phyloP scores from a whole-genome alignment of 1,140 invertebrate species.

The Delia radicum region DNA sequence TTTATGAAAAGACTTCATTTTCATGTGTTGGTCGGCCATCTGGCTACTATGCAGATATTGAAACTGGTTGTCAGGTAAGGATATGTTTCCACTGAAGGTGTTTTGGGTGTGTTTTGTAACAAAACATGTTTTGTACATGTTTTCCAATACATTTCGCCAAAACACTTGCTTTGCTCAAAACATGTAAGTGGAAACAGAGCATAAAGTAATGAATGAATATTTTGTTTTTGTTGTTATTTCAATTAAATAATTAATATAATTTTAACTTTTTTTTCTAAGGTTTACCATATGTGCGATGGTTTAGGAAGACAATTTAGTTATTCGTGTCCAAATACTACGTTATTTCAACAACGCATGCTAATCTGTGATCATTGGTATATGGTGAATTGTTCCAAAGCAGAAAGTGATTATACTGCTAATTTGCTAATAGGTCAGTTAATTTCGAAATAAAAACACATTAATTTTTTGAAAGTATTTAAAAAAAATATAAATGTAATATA shows the following conservation, averaged over 20 bases:
- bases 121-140: no score
- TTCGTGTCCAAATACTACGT: slow-evolving; percentile 72
- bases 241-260: background rate
- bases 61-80: slow-evolving; percentile 67
- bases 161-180: no score
- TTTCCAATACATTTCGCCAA: no score
- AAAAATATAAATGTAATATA: no score
- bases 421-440: slow-evolving; percentile 62
- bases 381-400: slow-evolving; percentile 73
- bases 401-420: slow-evolving; percentile 69
- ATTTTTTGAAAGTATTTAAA: no score
- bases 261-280: slow-evolving; percentile 54
- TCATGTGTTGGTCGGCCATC: slow-evolving; percentile 65
- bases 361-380: slow-evolving; percentile 82
- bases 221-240: background rate
- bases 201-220: background rate
- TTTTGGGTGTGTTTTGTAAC: no score
- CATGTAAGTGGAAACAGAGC: background rate
- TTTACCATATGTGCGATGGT: slow-evolving; percentile 77
- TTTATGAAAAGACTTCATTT: slow-evolving; percentile 58
- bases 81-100: no score
- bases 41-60: slow-evolving; percentile 75
- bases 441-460: no score
- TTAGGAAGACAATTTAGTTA: slow-evolving; percentile 73
- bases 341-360: slow-evolving; percentile 77